Conservation (phyloP, 53 echinoderm and acorn worm genomes). For the Crossaster papposus region DNA sequence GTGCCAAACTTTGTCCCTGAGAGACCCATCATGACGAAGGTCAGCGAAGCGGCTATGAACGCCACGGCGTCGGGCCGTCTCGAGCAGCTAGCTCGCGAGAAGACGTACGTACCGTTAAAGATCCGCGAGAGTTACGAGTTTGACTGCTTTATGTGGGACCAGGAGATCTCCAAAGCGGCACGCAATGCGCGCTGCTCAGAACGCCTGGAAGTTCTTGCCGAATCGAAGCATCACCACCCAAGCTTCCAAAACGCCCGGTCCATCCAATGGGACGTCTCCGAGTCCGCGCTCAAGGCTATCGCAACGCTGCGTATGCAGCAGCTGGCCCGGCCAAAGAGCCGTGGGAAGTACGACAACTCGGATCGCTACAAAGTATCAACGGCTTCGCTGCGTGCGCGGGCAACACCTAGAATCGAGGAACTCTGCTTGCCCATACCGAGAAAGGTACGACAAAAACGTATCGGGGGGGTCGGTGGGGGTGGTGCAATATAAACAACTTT, state of each 20-base stretch:
- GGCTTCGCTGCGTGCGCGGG: slow-evolving; percentile 81
- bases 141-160: slow-evolving; percentile 91
- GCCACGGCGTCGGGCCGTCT: slow-evolving; percentile 77
- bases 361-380: slow-evolving; percentile 89
- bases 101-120: slow-evolving; percentile 77
- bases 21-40: slow-evolving; percentile 75
- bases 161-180: slow-evolving; percentile 87
- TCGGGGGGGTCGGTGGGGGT: slow-evolving; percentile 11
- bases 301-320: slow-evolving; percentile 95
- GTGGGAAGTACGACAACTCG: slow-evolving; percentile 82
- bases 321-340: slow-evolving; percentile 88
- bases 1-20: slow-evolving; percentile 81
- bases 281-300: slow-evolving; percentile 87
- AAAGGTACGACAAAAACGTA: slow-evolving; percentile 87
- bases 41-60: slow-evolving; percentile 76
- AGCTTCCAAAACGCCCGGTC: slow-evolving; percentile 73
- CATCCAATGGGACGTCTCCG: slow-evolving; percentile 79
- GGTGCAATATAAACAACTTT: slow-evolving; percentile 19
- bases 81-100: slow-evolving; percentile 82
- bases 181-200: slow-evolving; percentile 86
- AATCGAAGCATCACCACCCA: slow-evolving; percentile 76
- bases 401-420: slow-evolving; percentile 93
- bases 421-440: slow-evolving; percentile 86
- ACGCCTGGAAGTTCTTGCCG: slow-evolving; percentile 81
- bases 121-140: slow-evolving; percentile 93